Base-by-base conservation (phyloP, 1,140 invertebrate species). In the Ptiloglossa arizonensis region DNA sequence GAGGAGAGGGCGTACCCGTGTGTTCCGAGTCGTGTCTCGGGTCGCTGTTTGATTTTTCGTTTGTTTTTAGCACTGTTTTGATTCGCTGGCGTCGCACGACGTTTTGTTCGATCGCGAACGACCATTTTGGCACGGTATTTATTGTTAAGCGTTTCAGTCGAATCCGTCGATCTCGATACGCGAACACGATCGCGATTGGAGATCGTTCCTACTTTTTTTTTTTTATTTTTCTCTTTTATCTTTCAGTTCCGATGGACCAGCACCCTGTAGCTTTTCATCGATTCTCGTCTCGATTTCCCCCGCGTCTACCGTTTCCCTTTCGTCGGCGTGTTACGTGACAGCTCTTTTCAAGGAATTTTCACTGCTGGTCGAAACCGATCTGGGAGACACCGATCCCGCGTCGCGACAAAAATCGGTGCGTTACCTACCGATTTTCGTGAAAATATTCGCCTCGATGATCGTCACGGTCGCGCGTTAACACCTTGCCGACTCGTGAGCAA, bases 71-170 rank as follows among this genome's bases (percentile, higher is more conserved):
- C 48, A 54, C 29, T 52, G 15, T 22, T 64, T 79, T 52, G 35
- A 71, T 69, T 63, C 27, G 19, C 15, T n/a, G 41, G 27, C 48
- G 54, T 46, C 35, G 52, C 24, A n/a, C n/a, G n/a, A n/a, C n/a
- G n/a, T n/a, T n/a, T 54, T 38, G 52, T 15, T 56, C 24, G 24
- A 11, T 52, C 19, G 27, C 1, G 15, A 2, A 24, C 19, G 54
- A 52, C 8, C 67, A 24, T 44, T 76, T 82, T 89, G 88, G 87
- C 88, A 89, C 88, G 83, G 52, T 81, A 73, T 79, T 89, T 87
- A 89, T 89, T 87, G 86, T 88, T 85, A 83, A 84, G 78, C 69
- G 73, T 83, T 72, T 75, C 62, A 27, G 32, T 54, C 35, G 57
- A 19, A 5, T 63, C 69, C 52, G 38, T 32, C 17, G 57, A 9